A percentile compares a stretch with the other conserved stretches of the same genome.
These are phyloP conservation scores for Dichetophora obliterata DNA, from an alignment of 2,888 invertebrate species.

Conservation along the genomic window DNA sequence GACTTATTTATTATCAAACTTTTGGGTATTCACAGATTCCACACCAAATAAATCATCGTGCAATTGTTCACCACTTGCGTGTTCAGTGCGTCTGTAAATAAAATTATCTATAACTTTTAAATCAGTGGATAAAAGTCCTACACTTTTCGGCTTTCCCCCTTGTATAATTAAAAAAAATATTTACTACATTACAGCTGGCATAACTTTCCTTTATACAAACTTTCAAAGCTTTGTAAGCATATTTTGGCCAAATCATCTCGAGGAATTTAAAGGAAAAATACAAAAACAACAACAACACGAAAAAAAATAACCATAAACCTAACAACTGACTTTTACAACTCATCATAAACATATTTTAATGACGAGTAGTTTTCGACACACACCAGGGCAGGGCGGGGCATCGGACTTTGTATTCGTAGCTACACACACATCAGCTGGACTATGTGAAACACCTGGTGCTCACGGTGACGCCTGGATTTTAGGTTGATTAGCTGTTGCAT, in stretches of 20 bases:
- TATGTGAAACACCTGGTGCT: neutral
- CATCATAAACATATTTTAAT: slow-evolving; percentile 40
- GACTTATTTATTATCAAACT: too few species aligned
- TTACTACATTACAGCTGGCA: neutral
- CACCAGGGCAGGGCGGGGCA: neutral
- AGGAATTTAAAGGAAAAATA: neutral
- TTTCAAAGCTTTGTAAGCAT: neutral
- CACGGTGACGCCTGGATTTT: neutral
- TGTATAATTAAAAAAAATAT: too few species aligned
- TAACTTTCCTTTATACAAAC: neutral
- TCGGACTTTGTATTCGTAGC: neutral
- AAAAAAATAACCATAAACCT: neutral
- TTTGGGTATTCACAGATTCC: too few species aligned
- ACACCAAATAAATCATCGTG: too few species aligned
- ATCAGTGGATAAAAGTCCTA: too few species aligned
- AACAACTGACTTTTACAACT: slow-evolving; percentile 28
- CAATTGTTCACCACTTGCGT: too few species aligned
- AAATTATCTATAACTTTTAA: too few species aligned
- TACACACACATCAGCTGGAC: neutral
- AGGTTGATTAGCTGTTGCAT: slow-evolving; percentile 17
- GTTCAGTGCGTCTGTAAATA: too few species aligned
- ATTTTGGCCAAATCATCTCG: neutral
- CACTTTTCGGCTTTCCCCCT: too few species aligned
- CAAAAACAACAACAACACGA: neutral
- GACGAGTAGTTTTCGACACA: neutral